Base-by-base conservation (phyloP, 1,140 invertebrate species). In the Tetramorium simillimum region DNA sequence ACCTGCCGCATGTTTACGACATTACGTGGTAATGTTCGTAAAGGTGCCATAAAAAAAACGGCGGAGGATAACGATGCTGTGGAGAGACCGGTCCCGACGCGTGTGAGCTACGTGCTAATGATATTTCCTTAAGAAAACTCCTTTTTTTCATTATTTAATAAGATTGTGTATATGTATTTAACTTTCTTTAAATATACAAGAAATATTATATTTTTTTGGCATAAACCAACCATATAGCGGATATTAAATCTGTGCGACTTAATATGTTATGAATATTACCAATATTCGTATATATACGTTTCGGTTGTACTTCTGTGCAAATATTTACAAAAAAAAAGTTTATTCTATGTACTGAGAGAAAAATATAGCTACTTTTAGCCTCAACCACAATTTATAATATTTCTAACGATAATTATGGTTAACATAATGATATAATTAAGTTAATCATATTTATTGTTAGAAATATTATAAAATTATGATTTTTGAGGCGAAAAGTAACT, bases 1-100 rank as follows among this genome's bases (percentile, higher is more conserved):
- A 80, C 24, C 80, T 62, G 86, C 49, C 62, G 63, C 14, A 33
- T 60, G 67, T 90, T 90, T 90, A 90, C 89, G 86, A 86, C 81
- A 60, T 88, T 88, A 86, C 86, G 75, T 53, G 86, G 62, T 80
- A 81, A 84, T 77, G 70, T 81, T 75, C 24, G 69, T 40, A 33
- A 65, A 90, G 73, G 40, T 69, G 56, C 46, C 46, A 77, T 69
- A 33, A 78, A 87, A 63, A 63, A 51, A 89, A 43, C 53, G 24
- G 18, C 18, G 43, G n/a, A 73, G 28, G 63, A 69, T 76, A 88
- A 91, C 90, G 88, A 90, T 85, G 77, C 51, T 51, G 67, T 69
- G 53, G 60, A 84, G 51, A 84, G 51, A 85, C 88, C 51, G 21
- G 24, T 46, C 14, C 14, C 63, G 49, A 70, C 56, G 24, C 14